Percentiles rank a stretch among this genome's conserved stretches.
Conservation (phyloP, 2,888 invertebrate genomes). For the Thecocarcelia acutangulata region DNA sequence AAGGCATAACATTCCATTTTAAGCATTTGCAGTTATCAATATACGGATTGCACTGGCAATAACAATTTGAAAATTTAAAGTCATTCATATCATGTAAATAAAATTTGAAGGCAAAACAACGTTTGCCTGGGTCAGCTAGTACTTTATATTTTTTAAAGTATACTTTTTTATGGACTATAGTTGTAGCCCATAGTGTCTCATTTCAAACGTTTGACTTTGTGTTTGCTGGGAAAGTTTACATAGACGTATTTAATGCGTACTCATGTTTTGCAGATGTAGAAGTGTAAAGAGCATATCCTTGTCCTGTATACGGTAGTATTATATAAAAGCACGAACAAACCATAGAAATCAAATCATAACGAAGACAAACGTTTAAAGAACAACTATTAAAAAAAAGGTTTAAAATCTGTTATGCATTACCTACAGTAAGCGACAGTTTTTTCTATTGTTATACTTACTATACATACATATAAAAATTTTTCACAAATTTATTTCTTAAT, state of each 20-base stretch:
- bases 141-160: no score
- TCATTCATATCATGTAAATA: no score
- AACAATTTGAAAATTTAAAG: no score
- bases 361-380: conserved; percentile 36
- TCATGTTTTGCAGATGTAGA: background rate
- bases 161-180: background rate
- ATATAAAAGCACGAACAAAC: conserved; percentile 51
- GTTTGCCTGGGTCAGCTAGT: no score
- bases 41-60: no score
- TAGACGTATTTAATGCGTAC: no score
- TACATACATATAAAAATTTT: background rate
- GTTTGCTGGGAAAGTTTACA: no score
- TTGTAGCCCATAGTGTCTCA: no score
- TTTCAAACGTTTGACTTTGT: no score
- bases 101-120: no score
- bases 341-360: conserved; percentile 61
- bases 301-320: background rate
- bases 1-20: no score
- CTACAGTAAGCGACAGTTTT: conserved; percentile 55
- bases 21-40: no score
- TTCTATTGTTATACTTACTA: background rate
- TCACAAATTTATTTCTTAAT: conserved; percentile 2
- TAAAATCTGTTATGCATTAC: conserved; percentile 60
- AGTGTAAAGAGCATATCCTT: background rate
- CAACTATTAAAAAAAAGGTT: conserved; percentile 36